These are phyloP conservation scores for Drosophila prostipennis DNA, from an alignment of 2,888 invertebrate species.

Conservation along the genomic window DNA sequence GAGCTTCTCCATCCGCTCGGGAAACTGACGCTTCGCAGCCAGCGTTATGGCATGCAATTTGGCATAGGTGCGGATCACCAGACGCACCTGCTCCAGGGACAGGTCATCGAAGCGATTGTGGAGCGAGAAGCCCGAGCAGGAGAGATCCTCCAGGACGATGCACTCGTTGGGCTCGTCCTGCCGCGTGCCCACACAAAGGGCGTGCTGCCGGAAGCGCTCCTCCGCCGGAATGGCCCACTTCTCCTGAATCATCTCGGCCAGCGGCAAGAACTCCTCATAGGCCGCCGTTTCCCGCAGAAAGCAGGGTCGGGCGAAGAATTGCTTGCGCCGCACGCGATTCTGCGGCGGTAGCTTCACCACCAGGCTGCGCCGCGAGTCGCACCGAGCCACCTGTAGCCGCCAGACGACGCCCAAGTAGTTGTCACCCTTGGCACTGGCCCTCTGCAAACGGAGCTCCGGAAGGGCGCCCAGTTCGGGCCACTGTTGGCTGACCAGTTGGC, in stretches of 20 bases:
- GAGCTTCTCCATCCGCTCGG: conserved; percentile 61
- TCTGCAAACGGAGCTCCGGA: conserved; percentile 53
- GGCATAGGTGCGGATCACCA: conserved; percentile 84
- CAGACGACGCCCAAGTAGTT: conserved; percentile 81
- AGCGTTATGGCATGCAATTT: conserved; percentile 85
- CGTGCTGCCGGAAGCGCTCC: conserved; percentile 70
- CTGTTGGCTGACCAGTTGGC: conserved; percentile 55
- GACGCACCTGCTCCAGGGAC: conserved; percentile 80
- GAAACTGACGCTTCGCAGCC: conserved; percentile 79
- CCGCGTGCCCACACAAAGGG: conserved; percentile 60
- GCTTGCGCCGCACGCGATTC: conserved; percentile 73
- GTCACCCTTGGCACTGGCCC: conserved; percentile 79
- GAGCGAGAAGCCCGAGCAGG: conserved; percentile 83
- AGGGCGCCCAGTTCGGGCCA: conserved; percentile 35
- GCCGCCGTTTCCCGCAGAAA: conserved; percentile 78
- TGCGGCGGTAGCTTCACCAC: conserved; percentile 81
- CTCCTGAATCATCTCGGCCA: conserved; percentile 69
- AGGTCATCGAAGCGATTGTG: conserved; percentile 83
- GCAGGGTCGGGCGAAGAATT: conserved; percentile 77
- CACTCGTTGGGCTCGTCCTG: conserved; percentile 83
- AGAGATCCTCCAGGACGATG: conserved; percentile 85
- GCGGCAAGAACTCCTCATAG: conserved; percentile 79
- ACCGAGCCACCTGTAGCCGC: conserved; percentile 48
- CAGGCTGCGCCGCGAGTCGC: conserved; percentile 43
- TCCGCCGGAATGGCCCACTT: conserved; percentile 51